Conservation (phyloP, 1,140 invertebrate species). For the Nephotettix cincticeps region DNA sequence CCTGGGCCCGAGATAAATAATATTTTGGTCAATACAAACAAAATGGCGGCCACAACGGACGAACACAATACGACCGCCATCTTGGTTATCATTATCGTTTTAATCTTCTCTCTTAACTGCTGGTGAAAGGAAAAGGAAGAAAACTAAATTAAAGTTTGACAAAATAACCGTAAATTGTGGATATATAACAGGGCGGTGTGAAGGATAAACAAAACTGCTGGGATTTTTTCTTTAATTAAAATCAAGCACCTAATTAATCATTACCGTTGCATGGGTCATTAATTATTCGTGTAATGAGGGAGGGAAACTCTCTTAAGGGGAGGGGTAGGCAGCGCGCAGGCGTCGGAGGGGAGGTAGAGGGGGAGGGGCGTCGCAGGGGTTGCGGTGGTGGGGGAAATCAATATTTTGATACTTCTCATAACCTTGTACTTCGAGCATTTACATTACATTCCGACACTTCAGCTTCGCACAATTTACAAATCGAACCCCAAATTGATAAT, state of each 20-base stretch:
- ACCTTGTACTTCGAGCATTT: constrained; percentile 3
- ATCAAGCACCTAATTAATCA: constrained; percentile 21
- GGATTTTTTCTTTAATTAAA: constrained; percentile 17
- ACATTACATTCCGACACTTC: constrained; percentile 9
- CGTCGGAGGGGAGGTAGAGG: not conserved
- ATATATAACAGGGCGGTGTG: no score
- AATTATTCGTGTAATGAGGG: constrained; percentile 23
- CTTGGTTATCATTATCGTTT: constrained; percentile 21
- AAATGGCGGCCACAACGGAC: constrained; percentile 4
- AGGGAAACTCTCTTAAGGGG: not conserved
- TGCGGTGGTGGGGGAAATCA: constrained; percentile 3
- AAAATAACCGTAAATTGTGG: no score
- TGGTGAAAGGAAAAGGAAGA: constrained; percentile 6
- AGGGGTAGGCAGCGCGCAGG: not conserved
- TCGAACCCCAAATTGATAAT: not conserved
- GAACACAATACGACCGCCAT: constrained; percentile 13
- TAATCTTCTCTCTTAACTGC: constrained; percentile 17
- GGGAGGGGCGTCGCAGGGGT: not conserved
- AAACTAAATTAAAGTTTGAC: not conserved
- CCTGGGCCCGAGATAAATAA: not conserved
- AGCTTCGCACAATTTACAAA: not conserved
- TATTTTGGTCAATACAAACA: constrained; percentile 23
- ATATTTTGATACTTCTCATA: constrained; percentile 28
- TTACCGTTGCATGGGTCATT: constrained; percentile 20
- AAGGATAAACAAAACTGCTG: no score